Evolutionary conservation across 2,888 invertebrate genomes (phyloP).

Genomic region (Drosophila borborema): DNA sequence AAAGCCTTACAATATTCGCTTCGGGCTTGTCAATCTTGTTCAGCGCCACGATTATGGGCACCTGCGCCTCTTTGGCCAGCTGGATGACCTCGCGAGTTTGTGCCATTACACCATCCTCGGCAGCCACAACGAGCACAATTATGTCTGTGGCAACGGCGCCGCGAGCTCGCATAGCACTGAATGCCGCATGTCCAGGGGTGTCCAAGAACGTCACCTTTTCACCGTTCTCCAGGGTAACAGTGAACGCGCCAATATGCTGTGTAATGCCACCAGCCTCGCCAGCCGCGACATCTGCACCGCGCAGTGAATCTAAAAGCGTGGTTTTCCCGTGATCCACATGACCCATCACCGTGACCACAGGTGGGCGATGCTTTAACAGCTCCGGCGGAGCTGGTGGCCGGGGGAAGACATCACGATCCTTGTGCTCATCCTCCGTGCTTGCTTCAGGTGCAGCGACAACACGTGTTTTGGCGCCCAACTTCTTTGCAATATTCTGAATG

Average conservation of each 20-base stretch:
- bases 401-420: conserved; percentile 87
- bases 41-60: conserved; percentile 97
- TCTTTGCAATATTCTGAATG: conserved; percentile 89
- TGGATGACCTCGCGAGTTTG: conserved; percentile 97
- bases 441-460: conserved; percentile 86
- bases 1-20: conserved; percentile 92
- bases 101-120: conserved; percentile 99
- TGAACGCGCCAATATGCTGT: conserved; percentile 99
- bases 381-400: conserved; percentile 89
- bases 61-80: conserved; percentile 93
- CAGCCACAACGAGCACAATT: conserved; percentile 97
- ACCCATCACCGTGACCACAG: conserved; percentile 99
- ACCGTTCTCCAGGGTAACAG: conserved; percentile 89
- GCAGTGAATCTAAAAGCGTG: conserved; percentile 94
- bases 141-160: conserved; percentile 98
- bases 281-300: conserved; percentile 94
- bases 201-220: conserved; percentile 97
- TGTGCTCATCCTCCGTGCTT: conserved; percentile 61
- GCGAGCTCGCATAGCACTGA: conserved; percentile 95
- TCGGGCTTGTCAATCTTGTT: conserved; percentile 98
- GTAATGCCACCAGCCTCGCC: conserved; percentile 99
- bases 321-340: conserved; percentile 99
- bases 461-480: conserved; percentile 88
- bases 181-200: conserved; percentile 99
- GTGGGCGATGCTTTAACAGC: conserved; percentile 91